Conservation (phyloP, 2,113 vertebrate species). For the Erythrolamprus reginae region DNA sequence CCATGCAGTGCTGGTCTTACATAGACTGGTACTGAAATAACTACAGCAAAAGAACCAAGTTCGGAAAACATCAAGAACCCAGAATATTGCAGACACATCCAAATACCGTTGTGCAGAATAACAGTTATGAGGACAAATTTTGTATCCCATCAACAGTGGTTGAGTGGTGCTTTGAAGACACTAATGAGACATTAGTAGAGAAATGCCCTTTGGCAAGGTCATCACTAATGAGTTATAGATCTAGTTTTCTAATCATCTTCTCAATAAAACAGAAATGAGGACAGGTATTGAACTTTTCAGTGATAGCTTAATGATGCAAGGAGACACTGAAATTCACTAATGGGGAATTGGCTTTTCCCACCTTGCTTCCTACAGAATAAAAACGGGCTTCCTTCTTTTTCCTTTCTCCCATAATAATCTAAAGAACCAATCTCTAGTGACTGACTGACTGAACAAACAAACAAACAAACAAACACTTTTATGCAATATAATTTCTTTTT, state of each 20-base stretch:
- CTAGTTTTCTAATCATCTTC: neutral
- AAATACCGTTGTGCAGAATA: neutral
- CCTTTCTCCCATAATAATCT: neutral
- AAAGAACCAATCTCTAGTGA: neutral
- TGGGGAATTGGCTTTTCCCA: neutral
- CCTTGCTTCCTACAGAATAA: neutral
- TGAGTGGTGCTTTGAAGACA: neutral
- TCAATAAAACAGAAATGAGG: neutral
- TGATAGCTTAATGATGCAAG: neutral
- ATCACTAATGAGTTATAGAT: neutral
- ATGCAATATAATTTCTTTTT: neutral
- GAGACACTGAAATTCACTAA: neutral
- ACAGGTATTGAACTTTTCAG: neutral
- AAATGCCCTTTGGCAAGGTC: neutral
- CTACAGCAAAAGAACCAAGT: neutral
- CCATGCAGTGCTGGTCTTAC: neutral
- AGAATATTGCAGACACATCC: neutral
- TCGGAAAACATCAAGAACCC: neutral
- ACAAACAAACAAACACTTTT: neutral
- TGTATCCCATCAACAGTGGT: neutral
- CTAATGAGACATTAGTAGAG: neutral
- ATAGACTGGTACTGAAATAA: neutral
- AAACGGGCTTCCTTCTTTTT: neutral
- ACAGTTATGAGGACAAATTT: neutral
- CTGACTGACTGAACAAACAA: neutral